Percentiles rank a stretch among this genome's conserved stretches.
These are phyloP conservation scores for Drosophila kanapiae DNA, from an alignment of 1,140 invertebrate species.

Conservation along the genomic window DNA sequence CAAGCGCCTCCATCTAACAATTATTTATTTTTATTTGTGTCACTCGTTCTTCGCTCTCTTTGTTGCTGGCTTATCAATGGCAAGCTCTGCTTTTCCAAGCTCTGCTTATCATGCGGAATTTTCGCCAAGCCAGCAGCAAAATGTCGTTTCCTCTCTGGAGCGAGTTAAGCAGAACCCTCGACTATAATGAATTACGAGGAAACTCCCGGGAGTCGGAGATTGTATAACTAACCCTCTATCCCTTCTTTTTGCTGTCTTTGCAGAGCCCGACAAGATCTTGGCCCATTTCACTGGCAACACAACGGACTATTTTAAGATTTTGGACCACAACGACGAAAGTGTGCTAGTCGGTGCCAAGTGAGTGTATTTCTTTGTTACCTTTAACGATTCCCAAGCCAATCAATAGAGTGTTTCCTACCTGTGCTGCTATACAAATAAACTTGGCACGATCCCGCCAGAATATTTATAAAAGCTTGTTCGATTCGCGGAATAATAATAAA, in stretches of 20 bases:
- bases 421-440: constrained; percentile 31
- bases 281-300: constrained; percentile 80
- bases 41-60: constrained; percentile 47
- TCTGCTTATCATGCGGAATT: constrained; percentile 71
- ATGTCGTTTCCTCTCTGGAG: constrained; percentile 69
- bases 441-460: constrained; percentile 51
- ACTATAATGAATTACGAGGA: constrained; percentile 5
- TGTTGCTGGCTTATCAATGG: constrained; percentile 61
- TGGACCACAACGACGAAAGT: constrained; percentile 86
- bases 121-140: constrained; percentile 74
- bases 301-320: constrained; percentile 86
- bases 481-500: constrained; percentile 71
- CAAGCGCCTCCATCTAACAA: constrained; percentile 6
- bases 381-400: constrained; percentile 44
- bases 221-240: constrained; percentile 21
- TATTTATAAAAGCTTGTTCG: constrained; percentile 56
- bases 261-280: constrained; percentile 80
- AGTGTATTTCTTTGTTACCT: constrained; percentile 44
- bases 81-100: constrained; percentile 45
- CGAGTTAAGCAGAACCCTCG: constrained; percentile 27
- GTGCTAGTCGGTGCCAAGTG: constrained; percentile 86
- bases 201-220: constrained; percentile 9
- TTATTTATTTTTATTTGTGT: constrained; percentile 71
- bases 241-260: constrained; percentile 33
- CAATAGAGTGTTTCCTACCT: constrained; percentile 47